Base-by-base conservation (phyloP, 2,888 invertebrate genomes). In the Amblyteles armatorius region DNA sequence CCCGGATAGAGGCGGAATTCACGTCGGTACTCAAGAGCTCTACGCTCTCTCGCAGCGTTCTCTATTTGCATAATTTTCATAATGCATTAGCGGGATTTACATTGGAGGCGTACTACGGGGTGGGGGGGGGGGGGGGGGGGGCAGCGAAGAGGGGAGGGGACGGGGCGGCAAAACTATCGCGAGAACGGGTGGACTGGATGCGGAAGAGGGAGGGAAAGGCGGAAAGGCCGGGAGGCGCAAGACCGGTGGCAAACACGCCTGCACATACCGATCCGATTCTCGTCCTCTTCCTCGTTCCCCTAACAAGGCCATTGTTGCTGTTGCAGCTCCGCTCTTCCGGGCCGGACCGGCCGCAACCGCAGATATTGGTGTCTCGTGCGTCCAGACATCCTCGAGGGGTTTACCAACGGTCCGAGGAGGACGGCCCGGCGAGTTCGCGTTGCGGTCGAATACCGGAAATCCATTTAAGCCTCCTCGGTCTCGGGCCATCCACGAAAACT, bases 61-160 rank as follows among this genome's bases (percentile, higher is more conserved):
- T 72, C 76, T 65, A 90, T 90, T 90, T 91, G 90, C 91, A 91
- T 92, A 91, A 92, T 91, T 90, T 90, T 91, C 91, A 90, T 90
- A 91, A 91, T 90, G 90, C 90, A 91, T 91, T 87, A 89, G 88
- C 82, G 86, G 82, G 86, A 91, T 91, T 91, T 89, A 90, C 90
- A 91, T 90, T 85, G 79, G 77, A 84, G 86, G 74, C 86, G 84
- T 85, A 87, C 79, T 72, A 76, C 67, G 67, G 63, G 79, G 52
- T 22, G 71, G 63, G 81, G 69, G 77, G 63, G 63, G 84, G 71
- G 57, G 81, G 81, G 16, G 29, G 81, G 69, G 77, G 81, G 69
- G 77, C 40, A 22, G 63, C 48, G 81, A 55, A 71, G 48, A n/a
- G 63, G 63, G 84, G 71, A 63, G 81, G 81, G 16, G 29, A 63